Percentiles rank a stretch among this genome's conserved stretches.
phyloP scores from a whole-genome alignment of 1,140 invertebrate genomes.

The Pseudomyrmex dendroicus region DNA sequence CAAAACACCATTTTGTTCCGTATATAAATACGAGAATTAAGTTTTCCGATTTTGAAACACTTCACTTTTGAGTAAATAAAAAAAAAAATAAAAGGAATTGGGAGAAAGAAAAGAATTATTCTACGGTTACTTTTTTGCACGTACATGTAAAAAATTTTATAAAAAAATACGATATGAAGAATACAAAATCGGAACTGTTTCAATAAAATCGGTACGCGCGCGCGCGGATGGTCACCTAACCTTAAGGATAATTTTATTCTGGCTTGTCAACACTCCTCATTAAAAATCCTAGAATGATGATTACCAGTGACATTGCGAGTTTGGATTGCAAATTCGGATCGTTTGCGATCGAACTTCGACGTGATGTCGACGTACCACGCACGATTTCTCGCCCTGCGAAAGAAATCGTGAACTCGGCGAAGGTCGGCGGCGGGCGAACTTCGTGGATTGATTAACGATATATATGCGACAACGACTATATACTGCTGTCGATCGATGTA shows the following conservation, averaged over 20 bases:
- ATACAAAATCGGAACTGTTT: not conserved
- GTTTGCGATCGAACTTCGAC: not conserved
- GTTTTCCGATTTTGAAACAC: no score
- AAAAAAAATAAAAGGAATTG: no score
- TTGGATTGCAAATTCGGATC: not conserved
- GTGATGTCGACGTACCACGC: not conserved
- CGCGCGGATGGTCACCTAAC: no score
- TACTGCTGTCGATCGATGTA: conserved; percentile 2
- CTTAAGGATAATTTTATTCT: no score
- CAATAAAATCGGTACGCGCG: no score
- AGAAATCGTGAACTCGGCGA: conserved; percentile 31
- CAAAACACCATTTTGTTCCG: no score
- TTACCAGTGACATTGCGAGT: not conserved
- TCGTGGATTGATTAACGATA: conserved; percentile 41
- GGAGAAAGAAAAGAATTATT: no score
- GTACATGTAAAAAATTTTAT: not conserved
- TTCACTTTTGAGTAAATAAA: no score
- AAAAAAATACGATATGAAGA: no score
- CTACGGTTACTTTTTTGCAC: no score
- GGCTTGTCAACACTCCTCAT: no score
- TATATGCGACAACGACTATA: not conserved
- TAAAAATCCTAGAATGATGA: not conserved
- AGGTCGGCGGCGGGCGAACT: conserved; percentile 12
- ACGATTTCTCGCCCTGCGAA: not conserved
- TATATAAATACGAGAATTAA: no score